Conservation (phyloP, 2,797 vertebrate genomes). For the Syngnathus rostellatus region DNA sequence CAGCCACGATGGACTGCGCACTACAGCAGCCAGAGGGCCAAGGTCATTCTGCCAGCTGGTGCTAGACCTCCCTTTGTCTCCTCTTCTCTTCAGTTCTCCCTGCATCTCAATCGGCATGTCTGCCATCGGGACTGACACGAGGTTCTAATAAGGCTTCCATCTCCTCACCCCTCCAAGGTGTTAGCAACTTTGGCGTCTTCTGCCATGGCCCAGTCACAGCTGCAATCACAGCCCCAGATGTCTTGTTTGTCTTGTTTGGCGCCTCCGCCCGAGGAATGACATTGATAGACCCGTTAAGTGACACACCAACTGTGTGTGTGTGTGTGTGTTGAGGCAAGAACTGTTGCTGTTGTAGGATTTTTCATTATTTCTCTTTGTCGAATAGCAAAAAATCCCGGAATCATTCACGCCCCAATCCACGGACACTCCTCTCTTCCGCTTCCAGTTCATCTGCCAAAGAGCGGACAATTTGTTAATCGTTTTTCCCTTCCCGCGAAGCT, state of each 20-base stretch:
- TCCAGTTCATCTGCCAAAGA: slow-evolving; percentile 67
- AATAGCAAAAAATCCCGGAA: slow-evolving; percentile 37
- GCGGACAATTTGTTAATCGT: slow-evolving; percentile 66
- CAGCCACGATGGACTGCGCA: slow-evolving; percentile 56
- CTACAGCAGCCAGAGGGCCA: slow-evolving; percentile 57
- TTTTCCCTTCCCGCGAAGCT: slow-evolving; percentile 35
- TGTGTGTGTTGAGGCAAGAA: slow-evolving; percentile 6
- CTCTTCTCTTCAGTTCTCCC: background rate
- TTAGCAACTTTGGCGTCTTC: slow-evolving; percentile 55
- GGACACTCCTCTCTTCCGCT: slow-evolving; percentile 49
- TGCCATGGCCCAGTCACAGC: slow-evolving; percentile 53
- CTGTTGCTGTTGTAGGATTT: too few species aligned
- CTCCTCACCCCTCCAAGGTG: slow-evolving; percentile 55
- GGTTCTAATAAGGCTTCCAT: slow-evolving; percentile 56
- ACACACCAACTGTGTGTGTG: slow-evolving; percentile 42
- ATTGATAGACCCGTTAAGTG: slow-evolving; percentile 68
- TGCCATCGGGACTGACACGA: slow-evolving; percentile 60
- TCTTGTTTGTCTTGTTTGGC: slow-evolving; percentile 64
- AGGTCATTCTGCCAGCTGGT: slow-evolving; percentile 72
- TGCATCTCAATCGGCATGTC: slow-evolving; percentile 53
- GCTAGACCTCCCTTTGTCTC: slow-evolving; percentile 45
- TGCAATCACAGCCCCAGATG: slow-evolving; percentile 57
- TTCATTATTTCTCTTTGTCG: too few species aligned
- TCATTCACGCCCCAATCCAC: slow-evolving; percentile 19
- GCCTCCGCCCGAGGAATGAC: slow-evolving; percentile 55